Percentiles rank a stretch among this genome's conserved stretches.
Evolutionary conservation across 1,140 invertebrate genomes (phyloP).

Genomic region (silkworm (Bombyx mori)): DNA sequence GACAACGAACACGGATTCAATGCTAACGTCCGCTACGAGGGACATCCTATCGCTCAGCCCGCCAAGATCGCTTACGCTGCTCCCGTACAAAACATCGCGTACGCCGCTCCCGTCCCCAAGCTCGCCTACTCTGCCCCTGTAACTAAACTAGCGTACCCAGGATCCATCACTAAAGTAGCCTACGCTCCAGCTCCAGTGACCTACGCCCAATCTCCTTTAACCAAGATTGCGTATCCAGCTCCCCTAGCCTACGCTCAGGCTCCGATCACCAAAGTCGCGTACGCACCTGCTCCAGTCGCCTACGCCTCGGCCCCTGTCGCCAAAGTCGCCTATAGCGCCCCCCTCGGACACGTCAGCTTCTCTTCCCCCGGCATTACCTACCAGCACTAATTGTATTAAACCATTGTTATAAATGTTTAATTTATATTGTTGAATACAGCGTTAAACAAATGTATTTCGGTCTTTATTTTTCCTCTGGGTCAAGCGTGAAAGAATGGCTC

Average conservation of each 20-base stretch:
- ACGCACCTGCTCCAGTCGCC: conserved; percentile 26
- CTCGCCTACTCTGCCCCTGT: conserved; percentile 26
- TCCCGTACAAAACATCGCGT: conserved; percentile 19
- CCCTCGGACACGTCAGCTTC: conserved; percentile 36
- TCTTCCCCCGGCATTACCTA: conserved; percentile 44
- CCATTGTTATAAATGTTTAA: conserved; percentile 24
- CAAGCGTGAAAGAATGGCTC: conserved; percentile 37
- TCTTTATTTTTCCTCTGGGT: conserved; percentile 23
- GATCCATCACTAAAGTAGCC: conserved; percentile 27
- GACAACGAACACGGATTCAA: conserved; percentile 27
- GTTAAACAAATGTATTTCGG: conserved; percentile 21
- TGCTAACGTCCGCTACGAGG: conserved; percentile 29
- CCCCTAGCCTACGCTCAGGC: conserved; percentile 23
- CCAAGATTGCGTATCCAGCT: conserved; percentile 30
- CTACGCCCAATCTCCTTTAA: conserved; percentile 25
- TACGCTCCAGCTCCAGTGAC: conserved; percentile 27
- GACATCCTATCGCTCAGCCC: conserved; percentile 16
- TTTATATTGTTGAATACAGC: conserved; percentile 42
- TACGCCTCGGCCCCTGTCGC: conserved; percentile 23
- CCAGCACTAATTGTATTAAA: conserved; percentile 30
- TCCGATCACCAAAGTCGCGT: conserved; percentile 17
- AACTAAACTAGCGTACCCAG: conserved; percentile 32
- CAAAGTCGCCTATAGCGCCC: conserved; percentile 23
- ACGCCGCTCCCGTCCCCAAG: conserved; percentile 17
- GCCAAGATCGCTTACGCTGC: conserved; percentile 22